These are phyloP conservation scores for Carlito syrichta DNA, from an alignment of 2,113 vertebrate genomes.

Conservation along the genomic window DNA sequence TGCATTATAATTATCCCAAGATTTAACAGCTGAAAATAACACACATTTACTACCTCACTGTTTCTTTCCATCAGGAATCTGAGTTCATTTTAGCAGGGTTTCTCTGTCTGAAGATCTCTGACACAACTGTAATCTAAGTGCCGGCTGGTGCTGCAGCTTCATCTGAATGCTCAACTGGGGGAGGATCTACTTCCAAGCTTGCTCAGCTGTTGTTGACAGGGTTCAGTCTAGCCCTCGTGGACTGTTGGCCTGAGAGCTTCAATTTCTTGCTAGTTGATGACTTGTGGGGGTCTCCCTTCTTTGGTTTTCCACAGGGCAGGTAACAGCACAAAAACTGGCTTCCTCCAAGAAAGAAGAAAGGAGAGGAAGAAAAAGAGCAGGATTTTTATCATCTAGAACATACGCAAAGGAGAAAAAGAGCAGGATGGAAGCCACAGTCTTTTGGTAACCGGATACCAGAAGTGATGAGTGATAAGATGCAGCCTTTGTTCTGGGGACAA, in stretches of 20 bases:
- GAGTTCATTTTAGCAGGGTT: not conserved
- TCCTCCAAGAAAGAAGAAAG: not conserved
- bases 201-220: not conserved
- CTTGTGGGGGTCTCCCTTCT: not conserved
- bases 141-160: not conserved
- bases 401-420: not conserved
- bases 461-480: not conserved
- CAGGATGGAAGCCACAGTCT: not conserved
- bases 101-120: not conserved
- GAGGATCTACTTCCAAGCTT: not conserved
- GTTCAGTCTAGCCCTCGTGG: not conserved
- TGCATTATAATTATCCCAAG: not conserved
- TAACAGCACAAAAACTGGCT: not conserved
- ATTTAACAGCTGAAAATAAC: not conserved
- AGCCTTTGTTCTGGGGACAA: not conserved
- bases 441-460: not conserved
- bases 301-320: not conserved
- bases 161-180: not conserved
- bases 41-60: not conserved
- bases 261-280: not conserved
- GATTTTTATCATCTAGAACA: too few relatives aligned
- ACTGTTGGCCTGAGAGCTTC: not conserved
- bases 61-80: not conserved
- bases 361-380: too few relatives aligned
- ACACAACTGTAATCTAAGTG: not conserved